Percentiles rank a stretch among this genome's conserved stretches.
These are phyloP conservation scores for Cordilura impudica DNA, from an alignment of 2,888 invertebrate genomes.

Conservation along the genomic window DNA sequence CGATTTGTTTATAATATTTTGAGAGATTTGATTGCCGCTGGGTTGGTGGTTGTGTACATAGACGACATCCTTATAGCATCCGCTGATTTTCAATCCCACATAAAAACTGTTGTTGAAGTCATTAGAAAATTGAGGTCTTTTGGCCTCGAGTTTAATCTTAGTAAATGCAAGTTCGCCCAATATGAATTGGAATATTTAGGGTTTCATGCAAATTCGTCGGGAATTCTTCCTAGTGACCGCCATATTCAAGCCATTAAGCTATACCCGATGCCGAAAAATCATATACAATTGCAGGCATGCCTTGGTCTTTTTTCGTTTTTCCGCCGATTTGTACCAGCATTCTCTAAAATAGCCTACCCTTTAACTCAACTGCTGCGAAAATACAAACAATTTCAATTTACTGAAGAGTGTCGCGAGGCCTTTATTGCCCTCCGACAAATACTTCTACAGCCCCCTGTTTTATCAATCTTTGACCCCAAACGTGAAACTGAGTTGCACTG, in stretches of 20 bases:
- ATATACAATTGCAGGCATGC: conserved; percentile 11
- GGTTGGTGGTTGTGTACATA: conserved; percentile 37
- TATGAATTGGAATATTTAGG: conserved; percentile 34
- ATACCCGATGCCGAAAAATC: conserved; percentile 16
- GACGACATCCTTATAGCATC: conserved; percentile 48
- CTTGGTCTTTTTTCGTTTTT: conserved; percentile 27
- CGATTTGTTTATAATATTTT: conserved; percentile 29
- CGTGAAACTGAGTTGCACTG: conserved; percentile 41
- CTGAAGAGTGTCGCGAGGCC: too few relatives aligned
- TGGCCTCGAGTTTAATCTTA: conserved; percentile 35
- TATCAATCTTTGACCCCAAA: conserved; percentile 28
- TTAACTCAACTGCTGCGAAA: too few relatives aligned
- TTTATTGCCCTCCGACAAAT: too few relatives aligned
- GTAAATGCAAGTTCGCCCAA: conserved; percentile 38
- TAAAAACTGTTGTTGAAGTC: conserved; percentile 22
- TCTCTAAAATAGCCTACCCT: conserved; percentile 20
- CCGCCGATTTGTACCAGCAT: conserved; percentile 20
- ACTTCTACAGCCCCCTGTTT: too few relatives aligned
- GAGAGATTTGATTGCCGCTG: conserved; percentile 17
- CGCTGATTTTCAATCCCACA: conserved; percentile 27
- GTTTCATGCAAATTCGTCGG: conserved; percentile 18
- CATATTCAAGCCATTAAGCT: conserved; percentile 24
- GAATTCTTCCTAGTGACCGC: conserved; percentile 23
- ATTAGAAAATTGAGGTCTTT: conserved; percentile 11
- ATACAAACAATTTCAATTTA: too few relatives aligned